Evolutionary conservation across 2,113 vertebrate genomes (phyloP), one percentile per base, ranked within the genome.

Genomic region (Arvicanthis niloticus): DNA sequence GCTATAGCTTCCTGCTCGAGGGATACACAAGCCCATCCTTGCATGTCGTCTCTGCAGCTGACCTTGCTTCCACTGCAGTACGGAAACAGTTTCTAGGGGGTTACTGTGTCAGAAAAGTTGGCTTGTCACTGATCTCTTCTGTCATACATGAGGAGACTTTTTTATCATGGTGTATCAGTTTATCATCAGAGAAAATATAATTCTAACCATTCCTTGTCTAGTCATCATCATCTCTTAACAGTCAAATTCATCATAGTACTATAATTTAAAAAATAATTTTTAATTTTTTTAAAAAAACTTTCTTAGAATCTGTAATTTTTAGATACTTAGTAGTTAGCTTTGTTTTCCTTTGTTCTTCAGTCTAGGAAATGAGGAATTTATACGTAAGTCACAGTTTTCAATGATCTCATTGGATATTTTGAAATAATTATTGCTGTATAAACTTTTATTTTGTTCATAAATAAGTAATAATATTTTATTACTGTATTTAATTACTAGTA

Each of bases 271-370:
- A 88, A 53, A 13, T 48, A 26, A 45, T 72, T 72, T 86, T 24
- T 89, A 0, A 19, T 93, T 4, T 24, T 88, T 15, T 78, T 84
- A 34, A 68, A n/a, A 76, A 70, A 70, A 7, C 19, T 37, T 88
- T 88, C 17, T 31, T 58, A 42, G 37, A 75, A 37, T 60, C 85
- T 48, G 31, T 48, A 68, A 37, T 34, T 90, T 5, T 13, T 45
- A 68, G 31, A 34, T 68, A 17, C 4, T 85, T 86, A 26, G 11
- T 15, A 16, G 37, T 82, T 93, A 92, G 82, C 5, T 72, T 86
- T 87, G 8, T 24, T 95, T 95, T 37, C 12, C 7, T 92, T 86
- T 56, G 21, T 81, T 94, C 22, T 89, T 84, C 19, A 92, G 45
- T 2, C 81, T 31, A 56, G 80, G 73, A 96, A 90, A n/a, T 19